Percentiles rank a stretch among this genome's conserved stretches.
phyloP scores from a whole-genome alignment of 2,888 invertebrate genomes.

The Scaptomyza reducta region DNA sequence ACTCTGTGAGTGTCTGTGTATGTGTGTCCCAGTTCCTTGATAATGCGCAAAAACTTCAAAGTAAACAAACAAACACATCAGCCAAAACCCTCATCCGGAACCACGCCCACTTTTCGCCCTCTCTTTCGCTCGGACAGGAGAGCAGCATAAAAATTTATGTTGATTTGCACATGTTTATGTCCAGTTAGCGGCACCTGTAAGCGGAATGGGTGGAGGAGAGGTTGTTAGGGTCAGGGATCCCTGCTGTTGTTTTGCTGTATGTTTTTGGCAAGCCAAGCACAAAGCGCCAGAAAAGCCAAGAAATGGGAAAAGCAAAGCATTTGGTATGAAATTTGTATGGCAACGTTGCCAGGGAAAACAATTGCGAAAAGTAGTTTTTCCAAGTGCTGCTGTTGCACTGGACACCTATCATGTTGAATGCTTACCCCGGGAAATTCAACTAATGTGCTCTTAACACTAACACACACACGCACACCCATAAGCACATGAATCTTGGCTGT shows the following conservation, averaged over 20 bases:
- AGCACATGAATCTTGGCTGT: neutral
- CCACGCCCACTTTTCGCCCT: constrained; percentile 1
- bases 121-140: constrained; percentile 12
- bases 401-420: constrained; percentile 63
- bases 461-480: constrained; percentile 19
- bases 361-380: constrained; percentile 76
- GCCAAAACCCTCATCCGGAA: constrained; percentile 24
- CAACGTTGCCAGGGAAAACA: constrained; percentile 73
- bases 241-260: constrained; percentile 65
- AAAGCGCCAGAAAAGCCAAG: constrained; percentile 20
- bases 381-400: too few relatives aligned
- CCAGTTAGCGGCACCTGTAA: constrained; percentile 73
- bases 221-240: neutral
- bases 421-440: constrained; percentile 70
- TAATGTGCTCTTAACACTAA: constrained; percentile 55
- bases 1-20: constrained; percentile 7
- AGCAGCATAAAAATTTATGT: constrained; percentile 65
- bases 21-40: constrained; percentile 68
- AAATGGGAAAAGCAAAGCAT: constrained; percentile 19
- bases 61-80: constrained; percentile 80
- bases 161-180: constrained; percentile 79
- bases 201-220: constrained; percentile 1
- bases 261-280: constrained; percentile 67
- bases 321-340: constrained; percentile 59
- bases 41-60: constrained; percentile 74